Evolutionary conservation across 2,113 vertebrate genomes (phyloP).

Genomic region (Thalassoma bifasciatum): DNA sequence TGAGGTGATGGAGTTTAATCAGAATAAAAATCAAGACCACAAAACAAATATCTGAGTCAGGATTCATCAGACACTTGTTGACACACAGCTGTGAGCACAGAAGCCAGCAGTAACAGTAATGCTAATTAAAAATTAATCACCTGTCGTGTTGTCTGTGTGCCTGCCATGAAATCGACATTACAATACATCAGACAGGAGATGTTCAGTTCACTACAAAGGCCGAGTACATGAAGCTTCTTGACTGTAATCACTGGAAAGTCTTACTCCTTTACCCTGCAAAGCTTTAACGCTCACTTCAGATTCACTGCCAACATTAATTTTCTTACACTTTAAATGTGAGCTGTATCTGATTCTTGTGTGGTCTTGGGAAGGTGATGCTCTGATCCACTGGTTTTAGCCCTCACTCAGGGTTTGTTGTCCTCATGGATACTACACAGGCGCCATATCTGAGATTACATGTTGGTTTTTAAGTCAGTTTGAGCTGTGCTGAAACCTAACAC

Average conservation of each 20-base stretch:
- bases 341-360: not conserved
- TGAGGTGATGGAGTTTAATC: not conserved
- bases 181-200: constrained; percentile 1
- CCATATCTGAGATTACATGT: too few species aligned
- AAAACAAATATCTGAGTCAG: too few species aligned
- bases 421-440: too few species aligned
- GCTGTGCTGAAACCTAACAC: constrained; percentile 28
- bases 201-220: not conserved
- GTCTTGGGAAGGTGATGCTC: too few species aligned
- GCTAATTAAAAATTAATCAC: not conserved
- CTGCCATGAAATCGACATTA: constrained; percentile 37
- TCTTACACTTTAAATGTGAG: too few species aligned
- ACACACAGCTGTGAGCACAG: not conserved
- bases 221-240: too few species aligned
- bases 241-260: too few species aligned
- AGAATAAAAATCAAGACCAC: not conserved
- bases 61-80: too few species aligned
- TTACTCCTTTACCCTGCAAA: too few species aligned
- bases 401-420: not conserved
- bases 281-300: too few species aligned
- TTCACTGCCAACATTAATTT: too few species aligned
- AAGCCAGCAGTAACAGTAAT: constrained; percentile 16
- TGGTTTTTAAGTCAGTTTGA: too few species aligned
- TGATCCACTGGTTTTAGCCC: not conserved
- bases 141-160: constrained; percentile 40